Evolutionary conservation across 2,113 vertebrate genomes (phyloP).

Genomic region (Siniperca knerii): DNA sequence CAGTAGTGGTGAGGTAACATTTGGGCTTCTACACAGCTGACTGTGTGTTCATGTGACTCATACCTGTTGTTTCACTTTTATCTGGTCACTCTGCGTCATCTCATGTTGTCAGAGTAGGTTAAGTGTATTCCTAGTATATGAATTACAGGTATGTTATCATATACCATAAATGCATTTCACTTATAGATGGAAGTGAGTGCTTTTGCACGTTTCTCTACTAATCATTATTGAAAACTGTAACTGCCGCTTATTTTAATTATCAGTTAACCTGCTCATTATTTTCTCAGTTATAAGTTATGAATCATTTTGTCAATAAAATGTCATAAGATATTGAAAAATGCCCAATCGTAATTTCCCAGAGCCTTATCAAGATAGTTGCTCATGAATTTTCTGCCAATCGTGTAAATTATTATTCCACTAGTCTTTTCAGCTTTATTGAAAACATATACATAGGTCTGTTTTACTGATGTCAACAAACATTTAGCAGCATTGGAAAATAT

Average conservation of each 20-base stretch:
- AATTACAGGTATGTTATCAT: not conserved
- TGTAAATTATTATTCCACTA: too few species aligned
- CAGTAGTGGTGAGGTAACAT: slow-evolving; percentile 7
- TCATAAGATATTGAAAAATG: not conserved
- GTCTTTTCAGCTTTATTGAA: too few species aligned
- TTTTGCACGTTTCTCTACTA: not conserved
- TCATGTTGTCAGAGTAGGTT: slow-evolving; percentile 19
- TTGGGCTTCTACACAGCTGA: slow-evolving; percentile 5
- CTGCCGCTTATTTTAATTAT: not conserved
- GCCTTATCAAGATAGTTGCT: too few species aligned
- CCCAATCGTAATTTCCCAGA: not conserved
- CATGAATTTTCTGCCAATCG: too few species aligned
- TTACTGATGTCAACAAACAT: too few species aligned
- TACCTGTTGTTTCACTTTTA: slow-evolving; percentile 26
- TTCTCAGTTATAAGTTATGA: not conserved
- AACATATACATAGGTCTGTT: too few species aligned
- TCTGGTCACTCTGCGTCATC: not conserved
- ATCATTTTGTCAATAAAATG: not conserved
- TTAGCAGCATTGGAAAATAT: too few species aligned
- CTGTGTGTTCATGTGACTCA: slow-evolving; percentile 31
- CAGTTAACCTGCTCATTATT: not conserved
- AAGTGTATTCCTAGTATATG: not conserved
- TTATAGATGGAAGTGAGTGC: not conserved
- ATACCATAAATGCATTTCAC: not conserved
- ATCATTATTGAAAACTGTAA: not conserved